A percentile compares a stretch with the other conserved stretches of the same genome.
Evolutionary conservation across 1,140 invertebrate genomes (phyloP).

Genomic region (Centruroides sculpturatus): DNA sequence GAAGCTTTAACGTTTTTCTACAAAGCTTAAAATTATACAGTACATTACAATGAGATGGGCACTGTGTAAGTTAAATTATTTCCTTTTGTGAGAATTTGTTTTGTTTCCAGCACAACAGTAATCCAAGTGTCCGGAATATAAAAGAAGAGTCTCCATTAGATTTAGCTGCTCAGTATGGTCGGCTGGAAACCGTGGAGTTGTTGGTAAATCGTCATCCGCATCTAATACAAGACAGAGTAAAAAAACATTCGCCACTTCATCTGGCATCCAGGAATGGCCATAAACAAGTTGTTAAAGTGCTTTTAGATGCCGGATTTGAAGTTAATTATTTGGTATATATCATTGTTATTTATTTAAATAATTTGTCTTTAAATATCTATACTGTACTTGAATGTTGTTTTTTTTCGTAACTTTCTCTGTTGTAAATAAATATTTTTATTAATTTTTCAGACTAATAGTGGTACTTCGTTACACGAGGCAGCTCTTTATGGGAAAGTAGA

Average conservation of each 20-base stretch:
- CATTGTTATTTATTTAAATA: no score
- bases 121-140: conserved; percentile 76
- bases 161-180: conserved; percentile 65
- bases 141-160: conserved; percentile 84
- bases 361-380: no score
- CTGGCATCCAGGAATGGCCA: conserved; percentile 87
- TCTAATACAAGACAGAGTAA: conserved; percentile 5
- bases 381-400: no score
- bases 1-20: no score
- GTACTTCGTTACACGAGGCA: conserved; percentile 88
- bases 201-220: conserved; percentile 39
- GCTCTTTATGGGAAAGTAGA: conserved; percentile 85
- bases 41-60: no score
- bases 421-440: no score
- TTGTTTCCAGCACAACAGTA: conserved; percentile 53
- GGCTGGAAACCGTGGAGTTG: conserved; percentile 74
- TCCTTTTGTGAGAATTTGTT: conserved; percentile 1
- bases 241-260: conserved; percentile 70
- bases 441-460: conserved; percentile 51
- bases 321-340: conserved; percentile 46
- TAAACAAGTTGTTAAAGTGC: conserved; percentile 65
- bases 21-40: no score
- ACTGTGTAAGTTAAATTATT: not conserved
- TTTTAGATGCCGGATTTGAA: conserved; percentile 70
- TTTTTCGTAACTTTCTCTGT: no score